Evolutionary conservation across 1,140 invertebrate genomes (phyloP).

Genomic region (Belonocnema kinseyi): DNA sequence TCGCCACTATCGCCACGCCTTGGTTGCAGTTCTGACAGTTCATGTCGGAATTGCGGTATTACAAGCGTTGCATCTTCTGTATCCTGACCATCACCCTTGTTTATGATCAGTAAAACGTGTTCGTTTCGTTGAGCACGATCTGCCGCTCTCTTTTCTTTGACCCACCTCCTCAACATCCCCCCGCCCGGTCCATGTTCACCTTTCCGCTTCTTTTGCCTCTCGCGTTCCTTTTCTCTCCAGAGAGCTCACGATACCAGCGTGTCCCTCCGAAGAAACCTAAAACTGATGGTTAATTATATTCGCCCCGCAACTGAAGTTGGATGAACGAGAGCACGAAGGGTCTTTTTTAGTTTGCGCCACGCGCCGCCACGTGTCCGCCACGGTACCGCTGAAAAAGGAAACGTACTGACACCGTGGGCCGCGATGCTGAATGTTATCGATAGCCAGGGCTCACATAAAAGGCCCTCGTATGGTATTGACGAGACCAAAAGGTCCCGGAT

Average conservation of each 20-base stretch:
- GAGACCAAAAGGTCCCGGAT: constrained; percentile 14
- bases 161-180: not conserved
- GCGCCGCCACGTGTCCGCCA: constrained; percentile 71
- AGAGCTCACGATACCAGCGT: constrained; percentile 45
- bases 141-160: constrained; percentile 20
- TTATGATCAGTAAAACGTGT: constrained; percentile 38
- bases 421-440: constrained; percentile 65
- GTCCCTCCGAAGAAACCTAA: constrained; percentile 69
- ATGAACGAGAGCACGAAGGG: constrained; percentile 52
- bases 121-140: constrained; percentile 33
- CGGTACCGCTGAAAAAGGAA: constrained; percentile 64
- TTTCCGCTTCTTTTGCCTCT: constrained; percentile 36
- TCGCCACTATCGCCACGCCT: constrained; percentile 22
- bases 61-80: constrained; percentile 10
- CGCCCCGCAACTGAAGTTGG: constrained; percentile 63
- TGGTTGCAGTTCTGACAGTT: constrained; percentile 26
- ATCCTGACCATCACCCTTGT: constrained; percentile 30
- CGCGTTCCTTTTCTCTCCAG: constrained; percentile 12
- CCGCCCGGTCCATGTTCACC: constrained; percentile 10
- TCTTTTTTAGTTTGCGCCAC: constrained; percentile 74
- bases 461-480: constrained; percentile 47
- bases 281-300: constrained; percentile 76
- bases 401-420: constrained; percentile 57
- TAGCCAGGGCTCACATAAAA: constrained; percentile 56
- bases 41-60: constrained; percentile 26